Conservation (phyloP, 2,113 vertebrate genomes). For the Pluvialis apricaria region DNA sequence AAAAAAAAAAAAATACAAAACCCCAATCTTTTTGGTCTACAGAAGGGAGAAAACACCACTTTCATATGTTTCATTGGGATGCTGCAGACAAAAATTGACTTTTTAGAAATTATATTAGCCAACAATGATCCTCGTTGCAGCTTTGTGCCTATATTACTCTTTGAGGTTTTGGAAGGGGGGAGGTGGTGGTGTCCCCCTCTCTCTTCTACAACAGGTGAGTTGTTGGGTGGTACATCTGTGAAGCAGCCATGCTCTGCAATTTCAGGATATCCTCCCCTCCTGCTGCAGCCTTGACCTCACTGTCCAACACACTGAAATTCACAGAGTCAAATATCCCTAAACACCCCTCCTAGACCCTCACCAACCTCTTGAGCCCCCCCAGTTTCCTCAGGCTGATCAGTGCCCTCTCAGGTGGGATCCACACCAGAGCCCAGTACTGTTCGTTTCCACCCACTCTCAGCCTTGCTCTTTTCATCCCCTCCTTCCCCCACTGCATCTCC, state of each 20-base stretch:
- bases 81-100: not conserved
- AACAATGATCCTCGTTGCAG: not conserved
- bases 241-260: rapidly evolving
- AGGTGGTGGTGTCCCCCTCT: rapidly evolving
- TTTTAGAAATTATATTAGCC: not conserved
- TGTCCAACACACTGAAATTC: not conserved
- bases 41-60: not conserved
- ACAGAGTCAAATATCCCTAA: too few relatives aligned
- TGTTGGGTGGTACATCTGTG: not conserved
- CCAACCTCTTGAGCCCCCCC: not conserved
- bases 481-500: not conserved
- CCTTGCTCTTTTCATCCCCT: not conserved
- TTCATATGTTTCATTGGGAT: not conserved
- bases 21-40: not conserved
- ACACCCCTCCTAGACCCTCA: not conserved
- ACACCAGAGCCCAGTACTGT: rapidly evolving
- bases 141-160: not conserved
- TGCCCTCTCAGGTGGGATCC: too few relatives aligned
- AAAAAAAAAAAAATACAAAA: not conserved
- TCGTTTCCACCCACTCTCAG: not conserved
- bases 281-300: not conserved
- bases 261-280: not conserved
- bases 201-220: rapidly evolving
- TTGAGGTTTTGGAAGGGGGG: not conserved
- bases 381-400: not conserved